Conservation (phyloP, 1,140 invertebrate genomes). For the Neelides sp. region DNA sequence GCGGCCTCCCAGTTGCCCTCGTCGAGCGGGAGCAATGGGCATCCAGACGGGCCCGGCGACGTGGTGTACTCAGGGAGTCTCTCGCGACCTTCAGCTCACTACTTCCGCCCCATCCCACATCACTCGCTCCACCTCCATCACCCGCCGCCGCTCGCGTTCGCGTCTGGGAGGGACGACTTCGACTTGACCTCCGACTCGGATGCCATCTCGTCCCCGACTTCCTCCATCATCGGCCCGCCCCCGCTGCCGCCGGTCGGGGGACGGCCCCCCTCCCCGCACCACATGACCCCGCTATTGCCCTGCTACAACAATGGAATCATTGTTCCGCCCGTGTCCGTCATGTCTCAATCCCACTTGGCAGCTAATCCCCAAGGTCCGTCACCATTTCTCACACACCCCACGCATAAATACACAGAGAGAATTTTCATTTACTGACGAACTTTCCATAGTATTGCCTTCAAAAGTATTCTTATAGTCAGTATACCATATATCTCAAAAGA, state of each 20-base stretch:
- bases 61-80: too few relatives aligned
- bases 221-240: conserved; percentile 29
- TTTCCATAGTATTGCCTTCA: too few relatives aligned
- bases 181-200: conserved; percentile 29
- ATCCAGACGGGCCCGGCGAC: too few relatives aligned
- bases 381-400: not conserved
- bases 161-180: conserved; percentile 19
- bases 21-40: too few relatives aligned
- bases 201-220: conserved; percentile 28
- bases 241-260: conserved; percentile 17
- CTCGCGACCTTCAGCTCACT: too few relatives aligned
- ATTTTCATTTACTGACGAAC: too few relatives aligned
- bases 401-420: too few relatives aligned
- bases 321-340: too few relatives aligned
- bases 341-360: conserved; percentile 6
- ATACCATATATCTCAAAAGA: too few relatives aligned
- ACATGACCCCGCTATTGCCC: conserved; percentile 20
- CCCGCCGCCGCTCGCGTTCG: not conserved
- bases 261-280: conserved; percentile 27
- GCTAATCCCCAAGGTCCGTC: conserved; percentile 19
- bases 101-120: conserved; percentile 22
- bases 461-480: too few relatives aligned
- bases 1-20: conserved; percentile 22
- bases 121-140: conserved; percentile 15
- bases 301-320: conserved; percentile 24